Percentiles rank a stretch among this genome's conserved stretches.
Conservation (phyloP, 2,797 vertebrate genomes). For the Lacerta bilineata region DNA sequence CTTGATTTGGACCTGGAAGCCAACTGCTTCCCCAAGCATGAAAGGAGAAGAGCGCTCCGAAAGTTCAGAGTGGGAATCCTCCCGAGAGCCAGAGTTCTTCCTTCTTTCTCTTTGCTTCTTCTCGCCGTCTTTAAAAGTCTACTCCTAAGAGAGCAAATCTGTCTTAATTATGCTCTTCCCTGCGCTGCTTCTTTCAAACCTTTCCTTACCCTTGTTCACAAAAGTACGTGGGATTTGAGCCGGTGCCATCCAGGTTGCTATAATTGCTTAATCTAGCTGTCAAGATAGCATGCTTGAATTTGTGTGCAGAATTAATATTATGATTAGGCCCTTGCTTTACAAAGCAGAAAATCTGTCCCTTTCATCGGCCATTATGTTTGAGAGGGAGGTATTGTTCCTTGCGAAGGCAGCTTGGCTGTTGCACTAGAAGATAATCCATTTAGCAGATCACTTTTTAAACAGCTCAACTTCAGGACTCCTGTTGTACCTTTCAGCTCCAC, state of each 20-base stretch:
- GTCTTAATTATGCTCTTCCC: constrained; percentile 24
- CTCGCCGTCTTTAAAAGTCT: constrained; percentile 22
- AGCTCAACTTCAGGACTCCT: accelerated
- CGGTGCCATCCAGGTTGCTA: constrained; percentile 16
- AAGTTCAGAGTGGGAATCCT: not conserved
- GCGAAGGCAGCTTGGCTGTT: not conserved
- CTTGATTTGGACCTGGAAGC: not conserved
- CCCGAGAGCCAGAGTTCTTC: constrained; percentile 6
- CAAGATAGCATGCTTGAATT: constrained; percentile 33
- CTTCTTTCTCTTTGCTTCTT: constrained; percentile 25
- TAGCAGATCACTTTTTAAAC: constrained; percentile 7
- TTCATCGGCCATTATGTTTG: constrained; percentile 8
- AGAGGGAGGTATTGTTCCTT: constrained; percentile 30
- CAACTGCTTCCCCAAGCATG: not conserved
- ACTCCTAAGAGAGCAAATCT: constrained; percentile 34
- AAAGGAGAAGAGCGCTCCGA: not conserved
- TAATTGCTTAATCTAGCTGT: constrained; percentile 28
- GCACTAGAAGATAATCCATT: constrained; percentile 2
- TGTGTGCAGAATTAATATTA: constrained; percentile 28
- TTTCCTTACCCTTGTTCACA: constrained; percentile 15
- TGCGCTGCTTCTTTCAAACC: not conserved
- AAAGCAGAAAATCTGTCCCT: constrained; percentile 33
- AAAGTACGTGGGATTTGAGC: constrained; percentile 12
- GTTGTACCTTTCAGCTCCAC: constrained; percentile 31
- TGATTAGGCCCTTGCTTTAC: constrained; percentile 24